Evolutionary conservation across 2,888 invertebrate genomes (phyloP).

Genomic region (Limnephilus auricula): DNA sequence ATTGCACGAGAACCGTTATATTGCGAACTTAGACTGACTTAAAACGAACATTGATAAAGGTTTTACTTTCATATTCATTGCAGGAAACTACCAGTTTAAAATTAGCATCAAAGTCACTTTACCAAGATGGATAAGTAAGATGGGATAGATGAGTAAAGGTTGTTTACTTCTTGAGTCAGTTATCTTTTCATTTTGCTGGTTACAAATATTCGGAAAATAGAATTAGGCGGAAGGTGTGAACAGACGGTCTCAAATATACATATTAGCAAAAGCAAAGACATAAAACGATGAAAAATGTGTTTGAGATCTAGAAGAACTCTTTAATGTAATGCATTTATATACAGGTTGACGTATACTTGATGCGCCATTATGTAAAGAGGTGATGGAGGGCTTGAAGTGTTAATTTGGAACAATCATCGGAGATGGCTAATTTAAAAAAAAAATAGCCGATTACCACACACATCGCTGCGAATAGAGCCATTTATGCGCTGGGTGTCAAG

Average conservation of each 20-base stretch:
- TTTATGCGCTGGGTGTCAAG: too few species aligned
- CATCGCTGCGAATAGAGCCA: background rate
- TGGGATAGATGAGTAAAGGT: background rate
- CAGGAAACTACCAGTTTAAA: background rate
- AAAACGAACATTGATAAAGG: background rate
- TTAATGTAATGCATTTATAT: background rate
- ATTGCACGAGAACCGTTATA: slow-evolving; percentile 7
- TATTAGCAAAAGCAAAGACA: background rate
- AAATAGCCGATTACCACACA: too few species aligned
- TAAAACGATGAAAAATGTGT: too few species aligned
- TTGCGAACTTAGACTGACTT: background rate
- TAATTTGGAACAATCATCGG: too few species aligned
- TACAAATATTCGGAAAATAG: background rate
- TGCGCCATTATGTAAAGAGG: background rate
- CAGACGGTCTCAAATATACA: background rate
- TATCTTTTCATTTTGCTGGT: background rate
- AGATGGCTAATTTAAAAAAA: too few species aligned
- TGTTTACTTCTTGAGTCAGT: background rate
- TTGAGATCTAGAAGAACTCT: too few species aligned
- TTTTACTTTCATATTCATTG: background rate
- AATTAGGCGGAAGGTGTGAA: background rate
- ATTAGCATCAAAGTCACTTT: background rate
- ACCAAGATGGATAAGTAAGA: background rate
- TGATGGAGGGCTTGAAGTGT: too few species aligned
- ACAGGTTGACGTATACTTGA: background rate